These are phyloP conservation scores for Drosophila algonquin DNA, from an alignment of 2,888 invertebrate species.

Conservation along the genomic window DNA sequence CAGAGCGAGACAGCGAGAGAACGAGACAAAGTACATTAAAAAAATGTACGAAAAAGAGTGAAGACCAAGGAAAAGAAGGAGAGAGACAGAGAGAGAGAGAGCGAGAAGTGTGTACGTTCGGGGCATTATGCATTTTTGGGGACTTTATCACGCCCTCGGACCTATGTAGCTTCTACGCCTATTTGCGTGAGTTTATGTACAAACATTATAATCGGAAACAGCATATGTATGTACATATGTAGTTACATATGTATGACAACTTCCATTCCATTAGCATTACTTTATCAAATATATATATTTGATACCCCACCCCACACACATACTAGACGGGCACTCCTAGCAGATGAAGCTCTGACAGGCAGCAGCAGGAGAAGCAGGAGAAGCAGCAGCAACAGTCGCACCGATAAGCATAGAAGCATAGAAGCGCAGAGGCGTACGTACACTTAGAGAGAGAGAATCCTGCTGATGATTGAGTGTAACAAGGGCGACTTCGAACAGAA, in stretches of 20 bases:
- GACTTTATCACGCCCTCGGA: not conserved
- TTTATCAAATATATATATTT: slow-evolving; percentile 16
- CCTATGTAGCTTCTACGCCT: not conserved
- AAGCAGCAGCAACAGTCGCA: not conserved
- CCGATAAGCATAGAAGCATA: not conserved
- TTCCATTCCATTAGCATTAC: slow-evolving; percentile 56
- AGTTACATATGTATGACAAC: slow-evolving; percentile 13
- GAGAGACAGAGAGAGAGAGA: not conserved
- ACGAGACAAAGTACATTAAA: slow-evolving; percentile 22
- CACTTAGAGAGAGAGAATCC: no score
- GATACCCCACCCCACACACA: no score
- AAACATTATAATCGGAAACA: slow-evolving; percentile 10
- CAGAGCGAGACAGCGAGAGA: slow-evolving; percentile 4
- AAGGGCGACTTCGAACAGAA: no score
- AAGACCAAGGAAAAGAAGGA: not conserved
- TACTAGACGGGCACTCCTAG: no score
- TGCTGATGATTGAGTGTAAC: no score
- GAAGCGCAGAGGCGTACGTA: no score
- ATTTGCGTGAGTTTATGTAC: not conserved
- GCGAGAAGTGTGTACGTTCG: no score
- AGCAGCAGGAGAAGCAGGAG: not conserved
- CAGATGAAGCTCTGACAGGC: not conserved
- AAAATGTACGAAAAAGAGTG: not conserved
- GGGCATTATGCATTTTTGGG: not conserved
- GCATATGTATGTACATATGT: not conserved